These are phyloP conservation scores for Sitta europaea DNA, from an alignment of 2,113 vertebrate genomes.

Conservation along the genomic window DNA sequence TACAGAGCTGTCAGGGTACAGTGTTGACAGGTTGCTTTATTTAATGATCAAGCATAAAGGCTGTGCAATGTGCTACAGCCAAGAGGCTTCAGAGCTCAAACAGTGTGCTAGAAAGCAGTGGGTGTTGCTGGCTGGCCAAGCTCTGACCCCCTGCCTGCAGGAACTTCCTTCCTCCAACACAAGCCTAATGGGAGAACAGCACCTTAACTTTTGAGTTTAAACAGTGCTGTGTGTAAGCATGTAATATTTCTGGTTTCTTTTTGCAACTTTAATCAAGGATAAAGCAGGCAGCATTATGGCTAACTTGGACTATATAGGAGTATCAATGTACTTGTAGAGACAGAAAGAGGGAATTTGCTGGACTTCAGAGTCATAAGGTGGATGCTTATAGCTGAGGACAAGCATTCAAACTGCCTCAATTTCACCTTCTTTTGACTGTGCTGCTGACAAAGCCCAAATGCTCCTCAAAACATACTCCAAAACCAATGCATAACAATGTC, in stretches of 20 bases:
- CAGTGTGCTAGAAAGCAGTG: background rate
- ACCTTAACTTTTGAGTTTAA: background rate
- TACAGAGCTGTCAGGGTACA: background rate
- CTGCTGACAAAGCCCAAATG: background rate
- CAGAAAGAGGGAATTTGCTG: background rate
- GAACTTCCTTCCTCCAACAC: rapidly evolving
- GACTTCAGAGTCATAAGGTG: background rate
- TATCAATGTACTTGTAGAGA: background rate
- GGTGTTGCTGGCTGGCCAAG: background rate
- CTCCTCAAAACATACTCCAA: background rate
- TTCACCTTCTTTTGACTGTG: rapidly evolving
- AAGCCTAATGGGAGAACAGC: background rate
- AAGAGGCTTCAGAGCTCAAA: background rate
- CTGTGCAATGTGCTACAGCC: background rate
- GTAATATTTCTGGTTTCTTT: background rate
- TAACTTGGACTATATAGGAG: background rate
- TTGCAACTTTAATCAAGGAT: background rate
- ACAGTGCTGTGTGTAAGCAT: background rate
- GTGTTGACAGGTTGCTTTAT: background rate
- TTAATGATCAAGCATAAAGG: background rate
- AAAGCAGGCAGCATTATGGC: background rate
- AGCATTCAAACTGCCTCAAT: background rate
- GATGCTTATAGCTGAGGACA: background rate
- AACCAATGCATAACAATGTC: background rate
- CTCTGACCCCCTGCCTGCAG: background rate